These are phyloP conservation scores for Drosophila niveifrons DNA, from an alignment of 2,888 invertebrate genomes.

Conservation along the genomic window DNA sequence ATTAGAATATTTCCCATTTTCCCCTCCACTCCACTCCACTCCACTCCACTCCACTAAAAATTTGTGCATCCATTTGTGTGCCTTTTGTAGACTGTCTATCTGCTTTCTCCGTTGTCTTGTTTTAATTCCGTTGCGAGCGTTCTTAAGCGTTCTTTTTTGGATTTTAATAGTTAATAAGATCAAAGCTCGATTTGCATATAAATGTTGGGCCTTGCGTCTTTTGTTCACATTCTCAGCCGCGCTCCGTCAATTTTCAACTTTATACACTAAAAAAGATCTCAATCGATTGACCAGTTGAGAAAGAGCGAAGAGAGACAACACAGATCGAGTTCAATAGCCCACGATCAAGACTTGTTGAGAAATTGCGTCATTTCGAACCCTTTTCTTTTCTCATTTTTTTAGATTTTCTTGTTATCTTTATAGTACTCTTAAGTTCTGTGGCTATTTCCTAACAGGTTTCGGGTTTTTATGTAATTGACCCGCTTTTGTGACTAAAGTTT, in stretches of 20 bases:
- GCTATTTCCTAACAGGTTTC: slow-evolving; percentile 15
- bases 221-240: slow-evolving; percentile 13
- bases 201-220: slow-evolving; percentile 23
- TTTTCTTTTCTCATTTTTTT: slow-evolving; percentile 9
- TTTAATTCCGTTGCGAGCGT: slow-evolving; percentile 27
- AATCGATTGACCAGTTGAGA: slow-evolving; percentile 33
- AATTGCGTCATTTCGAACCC: slow-evolving; percentile 59
- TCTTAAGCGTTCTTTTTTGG: slow-evolving; percentile 28
- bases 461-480: slow-evolving; percentile 36
- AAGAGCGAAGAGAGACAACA: background rate
- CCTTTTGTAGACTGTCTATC: slow-evolving; percentile 4
- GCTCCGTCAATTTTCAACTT: slow-evolving; percentile 29
- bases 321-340: slow-evolving; percentile 60
- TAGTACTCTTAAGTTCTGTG: background rate
- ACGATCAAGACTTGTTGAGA: slow-evolving; percentile 31
- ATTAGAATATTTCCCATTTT: slow-evolving; percentile 61
- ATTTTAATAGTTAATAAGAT: slow-evolving; percentile 34
- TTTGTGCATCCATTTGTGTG: slow-evolving; percentile 7
- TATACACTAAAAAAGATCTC: slow-evolving; percentile 38
- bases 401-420: background rate
- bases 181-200: slow-evolving; percentile 53
- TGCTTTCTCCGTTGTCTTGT: slow-evolving; percentile 49
- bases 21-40: slow-evolving; percentile 3
- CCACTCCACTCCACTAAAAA: slow-evolving; percentile 20
- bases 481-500: slow-evolving; percentile 16